Evolutionary conservation across 2,113 vertebrate species (phyloP), one percentile per base, ranked within the genome.

Genomic region (Mionectes macconnelli): DNA sequence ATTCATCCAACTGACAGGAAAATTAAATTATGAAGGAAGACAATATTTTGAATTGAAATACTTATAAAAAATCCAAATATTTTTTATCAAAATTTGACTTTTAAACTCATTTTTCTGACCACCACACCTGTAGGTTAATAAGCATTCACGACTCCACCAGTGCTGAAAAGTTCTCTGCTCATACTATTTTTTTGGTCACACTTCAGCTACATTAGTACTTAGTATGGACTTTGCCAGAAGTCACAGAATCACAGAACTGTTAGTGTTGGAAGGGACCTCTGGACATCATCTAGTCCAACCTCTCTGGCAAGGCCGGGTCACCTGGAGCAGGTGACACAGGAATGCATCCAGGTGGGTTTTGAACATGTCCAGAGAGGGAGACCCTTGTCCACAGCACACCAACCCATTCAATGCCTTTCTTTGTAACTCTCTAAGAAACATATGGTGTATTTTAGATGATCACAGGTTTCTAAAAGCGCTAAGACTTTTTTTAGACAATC

Each of bases 121-220:
- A 66, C 1, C 2, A 27, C 8, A 56, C 14, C 27, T 11, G 5
- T 23, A 63, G 3, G 19, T 53, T 55, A 9, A 73, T 42, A 90
- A 64, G 5, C 33, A 79, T 47, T 79, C 10, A 39, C 18, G 73
- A 14, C 7, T 22, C 24, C 4, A 33, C 2, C 2, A 3, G 19
- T 39, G 49, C 2, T 72, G 14, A 85, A 64, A 85, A 66, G 47
- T 47, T 28, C 28, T 45, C 25, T 44, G 12, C 12, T 68, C 23
- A 49, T 45, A 9, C 25, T 50, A 25, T 8, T 20, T 57, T 0
- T 0, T 30, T 50, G 80, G 13, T 59, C 33, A 53, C 2, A 0
- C 10, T 57, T 81, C 47, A 47, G 6, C 33, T 63, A 30, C 0
- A 0, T 39, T 44, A n/a, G 4, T 12, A 15, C 17, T 53, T 40